These are phyloP conservation scores for Doris montereyensis DNA, from an alignment of 2,888 invertebrate species.

Conservation along the genomic window DNA sequence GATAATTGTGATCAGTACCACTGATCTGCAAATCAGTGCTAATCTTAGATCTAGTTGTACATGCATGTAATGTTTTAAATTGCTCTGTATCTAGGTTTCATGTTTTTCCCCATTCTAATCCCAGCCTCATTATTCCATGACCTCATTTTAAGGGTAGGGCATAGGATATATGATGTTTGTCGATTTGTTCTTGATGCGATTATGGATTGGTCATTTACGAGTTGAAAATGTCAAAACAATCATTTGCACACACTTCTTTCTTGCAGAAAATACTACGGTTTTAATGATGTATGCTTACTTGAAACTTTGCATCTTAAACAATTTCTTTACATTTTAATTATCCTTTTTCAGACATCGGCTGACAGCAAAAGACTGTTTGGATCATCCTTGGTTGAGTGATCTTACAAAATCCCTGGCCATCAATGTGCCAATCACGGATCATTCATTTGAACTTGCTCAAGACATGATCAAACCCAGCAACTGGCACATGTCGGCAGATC, in stretches of 20 bases:
- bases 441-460: constrained; percentile 44
- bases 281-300: background rate
- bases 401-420: constrained; percentile 40
- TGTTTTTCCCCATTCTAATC: too few relatives aligned
- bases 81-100: too few relatives aligned
- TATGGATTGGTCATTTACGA: too few relatives aligned
- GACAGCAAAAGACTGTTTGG: constrained; percentile 89
- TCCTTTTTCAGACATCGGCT: constrained; percentile 83
- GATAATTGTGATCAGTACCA: too few relatives aligned
- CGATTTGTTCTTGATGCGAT: too few relatives aligned
- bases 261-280: background rate
- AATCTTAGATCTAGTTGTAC: too few relatives aligned
- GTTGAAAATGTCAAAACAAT: too few relatives aligned
- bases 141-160: too few relatives aligned
- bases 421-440: constrained; percentile 40
- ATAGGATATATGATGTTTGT: too few relatives aligned
- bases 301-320: background rate
- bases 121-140: too few relatives aligned
- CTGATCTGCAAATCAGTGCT: too few relatives aligned
- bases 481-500: constrained; percentile 44
- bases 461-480: constrained; percentile 47
- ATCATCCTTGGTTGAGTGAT: constrained; percentile 83
- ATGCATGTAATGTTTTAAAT: too few relatives aligned
- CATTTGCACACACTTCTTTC: background rate
- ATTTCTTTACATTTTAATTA: background rate